These are phyloP conservation scores for Nowickia ferox DNA, from an alignment of 2,888 invertebrate species.

Conservation along the genomic window DNA sequence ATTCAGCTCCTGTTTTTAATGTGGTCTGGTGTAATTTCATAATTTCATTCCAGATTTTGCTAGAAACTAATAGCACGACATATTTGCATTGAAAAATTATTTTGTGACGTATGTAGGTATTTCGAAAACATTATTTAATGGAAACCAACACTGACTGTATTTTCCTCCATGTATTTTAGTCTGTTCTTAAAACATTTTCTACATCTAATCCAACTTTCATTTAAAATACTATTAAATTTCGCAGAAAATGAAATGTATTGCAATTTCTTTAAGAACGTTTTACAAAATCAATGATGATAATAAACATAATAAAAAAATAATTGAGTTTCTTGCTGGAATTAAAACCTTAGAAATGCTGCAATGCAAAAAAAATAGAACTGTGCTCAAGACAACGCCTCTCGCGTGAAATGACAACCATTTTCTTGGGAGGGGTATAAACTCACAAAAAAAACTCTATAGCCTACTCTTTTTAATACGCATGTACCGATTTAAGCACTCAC, in stretches of 20 bases:
- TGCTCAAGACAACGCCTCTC: constrained; percentile 70
- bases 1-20: no score
- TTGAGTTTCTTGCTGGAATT: constrained; percentile 17
- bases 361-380: constrained; percentile 13
- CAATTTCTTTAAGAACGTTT: constrained; percentile 40
- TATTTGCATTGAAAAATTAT: no score
- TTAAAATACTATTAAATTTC: constrained; percentile 34
- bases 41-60: no score
- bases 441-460: constrained; percentile 31
- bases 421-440: constrained; percentile 69
- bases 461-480: constrained; percentile 66
- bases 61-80: no score
- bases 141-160: no score
- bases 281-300: constrained; percentile 49
- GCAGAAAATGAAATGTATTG: not conserved
- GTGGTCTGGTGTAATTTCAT: no score
- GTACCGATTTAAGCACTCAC: not conserved
- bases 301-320: constrained; percentile 15
- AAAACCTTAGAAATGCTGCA: constrained; percentile 33
- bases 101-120: no score
- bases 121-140: no score
- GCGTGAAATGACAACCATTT: constrained; percentile 69
- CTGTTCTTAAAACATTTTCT: not conserved
- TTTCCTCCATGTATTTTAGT: not conserved
- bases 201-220: constrained; percentile 9